Conservation (phyloP, 2,888 invertebrate genomes). For the Callyntrura sp. region DNA sequence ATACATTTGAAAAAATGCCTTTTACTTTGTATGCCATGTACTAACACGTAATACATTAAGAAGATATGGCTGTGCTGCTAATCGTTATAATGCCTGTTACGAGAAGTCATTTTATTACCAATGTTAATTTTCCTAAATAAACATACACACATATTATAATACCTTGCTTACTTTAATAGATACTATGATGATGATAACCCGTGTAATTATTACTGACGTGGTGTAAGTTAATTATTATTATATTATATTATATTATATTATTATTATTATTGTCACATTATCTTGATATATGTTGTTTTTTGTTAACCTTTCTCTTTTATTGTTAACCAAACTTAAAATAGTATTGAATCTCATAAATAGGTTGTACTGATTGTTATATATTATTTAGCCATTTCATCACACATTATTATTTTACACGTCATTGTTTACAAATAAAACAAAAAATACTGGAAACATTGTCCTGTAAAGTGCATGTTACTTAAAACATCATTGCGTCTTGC, state of each 20-base stretch:
- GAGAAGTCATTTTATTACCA: conserved; percentile 60
- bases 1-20: conserved; percentile 1
- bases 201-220: conserved; percentile 24
- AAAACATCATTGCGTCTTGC: background rate
- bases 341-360: conserved; percentile 56
- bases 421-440: conserved; percentile 50
- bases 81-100: conserved; percentile 18
- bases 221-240: background rate
- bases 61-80: conserved; percentile 57
- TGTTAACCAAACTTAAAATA: conserved; percentile 69
- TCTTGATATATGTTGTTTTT: conserved; percentile 50
- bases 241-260: no score
- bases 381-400: conserved; percentile 33
- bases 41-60: conserved; percentile 20
- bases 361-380: conserved; percentile 69
- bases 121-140: conserved; percentile 15
- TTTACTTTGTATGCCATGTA: conserved; percentile 40
- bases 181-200: conserved; percentile 31
- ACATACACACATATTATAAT: background rate
- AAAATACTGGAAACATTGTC: background rate
- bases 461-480: background rate
- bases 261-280: background rate
- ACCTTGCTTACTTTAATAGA: conserved; percentile 8
- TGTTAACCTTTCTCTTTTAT: conserved; percentile 42
- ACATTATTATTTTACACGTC: conserved; percentile 37